Percentiles rank a stretch among this genome's conserved stretches.
phyloP scores from a whole-genome alignment of 2,113 vertebrate genomes.

The Gobius niger region DNA sequence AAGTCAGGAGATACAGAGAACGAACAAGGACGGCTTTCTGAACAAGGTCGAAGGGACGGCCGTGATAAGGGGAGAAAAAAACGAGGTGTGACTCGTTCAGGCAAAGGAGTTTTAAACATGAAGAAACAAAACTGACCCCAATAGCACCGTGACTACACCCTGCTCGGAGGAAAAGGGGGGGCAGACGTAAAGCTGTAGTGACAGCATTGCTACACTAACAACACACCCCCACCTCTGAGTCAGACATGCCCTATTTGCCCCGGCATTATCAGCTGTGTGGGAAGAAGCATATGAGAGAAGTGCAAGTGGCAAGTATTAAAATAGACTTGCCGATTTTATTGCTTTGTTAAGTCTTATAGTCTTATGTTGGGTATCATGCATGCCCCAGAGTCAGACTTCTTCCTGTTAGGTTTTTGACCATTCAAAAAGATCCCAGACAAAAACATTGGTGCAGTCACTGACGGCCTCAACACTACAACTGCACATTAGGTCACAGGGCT shows the following conservation, averaged over 20 bases:
- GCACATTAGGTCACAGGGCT: too few species aligned
- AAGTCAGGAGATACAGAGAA: constrained; percentile 9
- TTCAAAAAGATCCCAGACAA: too few species aligned
- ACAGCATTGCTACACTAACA: constrained; percentile 50
- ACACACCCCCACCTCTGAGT: constrained; percentile 46
- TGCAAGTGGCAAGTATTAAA: background rate
- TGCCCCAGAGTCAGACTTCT: too few species aligned
- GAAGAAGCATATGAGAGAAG: background rate
- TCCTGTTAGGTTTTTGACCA: too few species aligned
- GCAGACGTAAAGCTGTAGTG: constrained; percentile 64
- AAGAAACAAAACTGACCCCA: constrained; percentile 54
- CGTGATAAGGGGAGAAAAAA: constrained; percentile 4
- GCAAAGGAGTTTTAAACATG: constrained; percentile 18
- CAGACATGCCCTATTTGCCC: constrained; percentile 33
- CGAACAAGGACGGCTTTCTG: constrained; percentile 9
- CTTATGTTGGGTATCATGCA: too few species aligned
- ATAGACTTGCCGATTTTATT: background rate
- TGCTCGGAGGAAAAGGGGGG: constrained; percentile 19
- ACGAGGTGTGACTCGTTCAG: constrained; percentile 22
- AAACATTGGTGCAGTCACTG: too few species aligned
- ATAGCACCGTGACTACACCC: constrained; percentile 56
- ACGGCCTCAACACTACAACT: too few species aligned
- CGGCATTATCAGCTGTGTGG: background rate
- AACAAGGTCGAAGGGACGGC: constrained; percentile 25
- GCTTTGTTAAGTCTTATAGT: too few species aligned